Percentiles rank a stretch among this genome's conserved stretches.
Evolutionary conservation across 2,113 vertebrate species (phyloP).

Genomic region (Onychostoma macrolepis): DNA sequence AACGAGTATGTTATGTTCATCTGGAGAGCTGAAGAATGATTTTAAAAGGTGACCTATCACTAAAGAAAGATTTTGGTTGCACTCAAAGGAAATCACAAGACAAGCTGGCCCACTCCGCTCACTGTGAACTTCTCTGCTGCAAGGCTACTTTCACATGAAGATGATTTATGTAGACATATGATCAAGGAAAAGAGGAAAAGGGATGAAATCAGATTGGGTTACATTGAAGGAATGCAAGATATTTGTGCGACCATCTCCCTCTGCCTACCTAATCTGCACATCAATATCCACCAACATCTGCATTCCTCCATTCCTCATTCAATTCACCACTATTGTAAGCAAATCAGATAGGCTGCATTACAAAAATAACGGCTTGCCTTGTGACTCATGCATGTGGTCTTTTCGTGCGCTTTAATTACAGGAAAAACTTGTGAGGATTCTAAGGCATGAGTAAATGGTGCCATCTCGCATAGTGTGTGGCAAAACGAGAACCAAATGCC

Average conservation of each 20-base stretch:
- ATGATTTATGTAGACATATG: not conserved
- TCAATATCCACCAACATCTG: slow-evolving; percentile 33
- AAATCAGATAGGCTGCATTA: slow-evolving; percentile 39
- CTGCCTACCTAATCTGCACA: not conserved
- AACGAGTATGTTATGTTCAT: not conserved
- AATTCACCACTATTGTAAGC: not conserved
- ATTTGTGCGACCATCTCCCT: not conserved
- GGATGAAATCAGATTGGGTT: slow-evolving; percentile 34
- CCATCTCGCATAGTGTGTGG: not conserved
- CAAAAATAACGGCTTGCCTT: slow-evolving; percentile 3
- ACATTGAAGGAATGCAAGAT: slow-evolving; percentile 19
- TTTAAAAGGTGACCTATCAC: not conserved
- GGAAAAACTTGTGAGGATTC: slow-evolving; percentile 6
- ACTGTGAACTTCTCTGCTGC: too few relatives aligned
- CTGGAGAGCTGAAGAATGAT: not conserved
- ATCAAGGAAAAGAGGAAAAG: not conserved
- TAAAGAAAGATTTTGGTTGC: not conserved
- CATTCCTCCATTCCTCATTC: slow-evolving; percentile 20
- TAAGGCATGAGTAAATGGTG: not conserved
- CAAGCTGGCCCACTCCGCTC: not conserved
- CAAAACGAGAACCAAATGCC: not conserved
- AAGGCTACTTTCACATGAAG: not conserved
- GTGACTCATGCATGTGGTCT: slow-evolving; percentile 27
- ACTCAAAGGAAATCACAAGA: not conserved
- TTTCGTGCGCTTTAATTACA: slow-evolving; percentile 31